A percentile compares a stretch with the other conserved stretches of the same genome.
Conservation (phyloP, 2,113 vertebrate genomes). For the Lampris incognitus region DNA sequence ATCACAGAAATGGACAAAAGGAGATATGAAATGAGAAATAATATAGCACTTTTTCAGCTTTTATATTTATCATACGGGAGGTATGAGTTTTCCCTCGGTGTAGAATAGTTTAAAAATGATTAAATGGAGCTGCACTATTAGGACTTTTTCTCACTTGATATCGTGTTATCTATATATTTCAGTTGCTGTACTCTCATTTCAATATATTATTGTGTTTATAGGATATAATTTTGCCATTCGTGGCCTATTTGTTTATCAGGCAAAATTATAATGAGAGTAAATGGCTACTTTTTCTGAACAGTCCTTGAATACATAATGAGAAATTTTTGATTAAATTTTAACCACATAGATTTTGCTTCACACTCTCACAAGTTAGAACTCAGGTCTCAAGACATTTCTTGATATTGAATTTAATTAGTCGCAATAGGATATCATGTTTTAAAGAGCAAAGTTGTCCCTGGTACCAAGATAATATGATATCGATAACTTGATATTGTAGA, state of each 20-base stretch:
- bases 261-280: background rate
- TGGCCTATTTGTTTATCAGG: background rate
- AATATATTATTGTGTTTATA: background rate
- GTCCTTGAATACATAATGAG: background rate
- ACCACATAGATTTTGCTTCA: too few relatives aligned
- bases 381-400: too few relatives aligned
- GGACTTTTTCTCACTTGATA: background rate
- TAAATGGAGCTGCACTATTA: background rate
- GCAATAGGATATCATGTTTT: too few relatives aligned
- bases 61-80: background rate
- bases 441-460: too few relatives aligned
- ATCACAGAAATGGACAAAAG: background rate
- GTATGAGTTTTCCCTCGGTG: background rate
- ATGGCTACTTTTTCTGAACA: background rate
- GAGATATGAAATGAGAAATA: background rate
- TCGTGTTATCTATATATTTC: background rate
- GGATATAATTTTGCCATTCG: background rate
- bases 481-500: too few relatives aligned
- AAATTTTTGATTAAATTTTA: background rate
- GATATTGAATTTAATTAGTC: too few relatives aligned
- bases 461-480: too few relatives aligned
- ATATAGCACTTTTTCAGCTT: background rate
- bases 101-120: conserved; percentile 14
- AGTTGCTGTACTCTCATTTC: background rate
- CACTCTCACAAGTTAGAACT: too few relatives aligned